phyloP scores from a whole-genome alignment of 1,140 invertebrate genomes.

The Drosophila lowei region DNA sequence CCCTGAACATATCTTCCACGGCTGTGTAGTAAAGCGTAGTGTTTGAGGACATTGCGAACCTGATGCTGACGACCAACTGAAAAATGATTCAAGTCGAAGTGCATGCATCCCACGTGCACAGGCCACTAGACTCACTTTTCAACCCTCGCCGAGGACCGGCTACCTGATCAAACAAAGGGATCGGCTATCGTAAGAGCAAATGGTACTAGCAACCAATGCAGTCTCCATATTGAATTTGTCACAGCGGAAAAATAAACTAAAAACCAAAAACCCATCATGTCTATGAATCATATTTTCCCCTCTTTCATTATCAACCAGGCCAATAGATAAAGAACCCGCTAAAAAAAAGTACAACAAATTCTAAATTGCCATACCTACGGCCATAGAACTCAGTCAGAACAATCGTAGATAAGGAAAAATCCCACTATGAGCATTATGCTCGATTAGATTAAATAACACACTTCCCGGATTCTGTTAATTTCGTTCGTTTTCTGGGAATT shows the following conservation, averaged over 20 bases:
- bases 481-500: constrained; percentile 21
- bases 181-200: too few relatives aligned
- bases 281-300: too few relatives aligned
- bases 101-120: constrained; percentile 9
- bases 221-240: too few relatives aligned
- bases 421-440: constrained; percentile 32
- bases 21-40: constrained; percentile 57
- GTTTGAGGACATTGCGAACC: constrained; percentile 61
- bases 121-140: constrained; percentile 10
- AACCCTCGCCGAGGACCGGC: too few relatives aligned
- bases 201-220: too few relatives aligned
- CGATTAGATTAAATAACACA: constrained; percentile 52
- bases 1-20: constrained; percentile 60
- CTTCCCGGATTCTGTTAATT: constrained; percentile 19
- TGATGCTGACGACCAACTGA: constrained; percentile 59
- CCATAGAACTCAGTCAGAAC: constrained; percentile 39
- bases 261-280: too few relatives aligned
- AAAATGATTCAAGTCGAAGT: constrained; percentile 56
- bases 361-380: constrained; percentile 33
- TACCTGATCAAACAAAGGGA: too few relatives aligned
- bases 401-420: constrained; percentile 60
- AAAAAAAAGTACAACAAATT: background rate
- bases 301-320: constrained; percentile 3
- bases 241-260: too few relatives aligned
- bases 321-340: background rate